Base-by-base conservation (phyloP, 2,113 vertebrate species). In the Syngnathoides biaculeatus region DNA sequence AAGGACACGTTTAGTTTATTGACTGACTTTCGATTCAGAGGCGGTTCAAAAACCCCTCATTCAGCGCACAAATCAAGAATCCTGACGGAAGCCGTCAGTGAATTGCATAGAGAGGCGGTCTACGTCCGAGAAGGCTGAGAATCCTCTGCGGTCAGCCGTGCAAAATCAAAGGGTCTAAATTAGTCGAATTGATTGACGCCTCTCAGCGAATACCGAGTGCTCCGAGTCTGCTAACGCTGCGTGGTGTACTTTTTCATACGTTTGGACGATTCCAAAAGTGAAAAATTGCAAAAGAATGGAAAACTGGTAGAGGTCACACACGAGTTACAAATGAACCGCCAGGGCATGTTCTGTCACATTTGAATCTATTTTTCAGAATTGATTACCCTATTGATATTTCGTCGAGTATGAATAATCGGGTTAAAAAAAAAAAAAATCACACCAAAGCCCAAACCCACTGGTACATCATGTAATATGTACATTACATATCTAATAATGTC, bases 31-130 rank as follows among this genome's bases (percentile, higher is more conserved):
- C 30, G 6, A 35, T 35, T 35, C 30, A 35, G 30, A 35, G 30
- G 30, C 3, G 6, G 30, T 35, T 35, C 30, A 19, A 15, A 17
- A 48, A 48, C 45, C 45, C 3, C 19, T 48, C 45, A 19, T 35
- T 35, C 45, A 4, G 8, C 8, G 13, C 4, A 45, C 43, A 2
- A 48, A 48, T 48, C 45, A 14, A 48, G 45, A 48, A 6, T 48
- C 45, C 45, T 17, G 79, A 77, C 76, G 75, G 79, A 59, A 59
- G 79, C 60, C 7, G 61, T 63, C 19, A 81, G 81, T 77, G 74
- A 87, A 87, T 88, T 87, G 86, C 88, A 88, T 82, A 80, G 84
- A 86, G 73, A 88, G 81, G 53, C 73, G 85, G 83, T 88, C 85
- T 87, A 82, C 84, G 79, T 84, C 64, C 77, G 74, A 67, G 73